phyloP scores from a whole-genome alignment of 2,888 invertebrate genomes.

The Limulus polyphemus region DNA sequence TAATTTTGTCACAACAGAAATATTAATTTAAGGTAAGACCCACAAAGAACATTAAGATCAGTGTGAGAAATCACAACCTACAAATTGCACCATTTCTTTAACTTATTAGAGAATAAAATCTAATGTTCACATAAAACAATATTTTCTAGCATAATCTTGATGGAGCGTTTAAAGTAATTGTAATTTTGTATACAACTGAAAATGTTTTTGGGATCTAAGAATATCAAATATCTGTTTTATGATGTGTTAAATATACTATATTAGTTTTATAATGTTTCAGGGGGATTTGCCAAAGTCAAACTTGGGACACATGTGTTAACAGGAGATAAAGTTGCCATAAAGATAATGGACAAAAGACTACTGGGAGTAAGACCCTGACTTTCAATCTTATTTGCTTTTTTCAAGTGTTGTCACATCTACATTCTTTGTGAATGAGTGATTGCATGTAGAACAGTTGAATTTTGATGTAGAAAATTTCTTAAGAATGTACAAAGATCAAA shows the following conservation, averaged over 20 bases:
- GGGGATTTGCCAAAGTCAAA: conserved; percentile 71
- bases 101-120: no score
- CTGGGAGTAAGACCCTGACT: conserved; percentile 47
- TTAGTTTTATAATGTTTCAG: conserved; percentile 36
- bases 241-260: background rate
- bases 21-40: no score
- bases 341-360: conserved; percentile 62
- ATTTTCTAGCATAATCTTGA: background rate
- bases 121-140: background rate
- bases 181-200: background rate
- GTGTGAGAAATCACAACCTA: no score
- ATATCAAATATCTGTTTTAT: background rate
- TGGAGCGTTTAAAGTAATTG: background rate
- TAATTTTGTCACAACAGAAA: no score
- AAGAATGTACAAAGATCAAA: no score
- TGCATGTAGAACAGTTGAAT: no score
- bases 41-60: no score
- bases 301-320: conserved; percentile 62
- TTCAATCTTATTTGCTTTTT: no score
- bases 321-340: conserved; percentile 66
- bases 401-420: no score
- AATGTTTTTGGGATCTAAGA: background rate
- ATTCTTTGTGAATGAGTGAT: no score
- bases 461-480: no score
- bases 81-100: no score